Conservation (phyloP, 2,888 invertebrate genomes). For the Drosophila lutescens region DNA sequence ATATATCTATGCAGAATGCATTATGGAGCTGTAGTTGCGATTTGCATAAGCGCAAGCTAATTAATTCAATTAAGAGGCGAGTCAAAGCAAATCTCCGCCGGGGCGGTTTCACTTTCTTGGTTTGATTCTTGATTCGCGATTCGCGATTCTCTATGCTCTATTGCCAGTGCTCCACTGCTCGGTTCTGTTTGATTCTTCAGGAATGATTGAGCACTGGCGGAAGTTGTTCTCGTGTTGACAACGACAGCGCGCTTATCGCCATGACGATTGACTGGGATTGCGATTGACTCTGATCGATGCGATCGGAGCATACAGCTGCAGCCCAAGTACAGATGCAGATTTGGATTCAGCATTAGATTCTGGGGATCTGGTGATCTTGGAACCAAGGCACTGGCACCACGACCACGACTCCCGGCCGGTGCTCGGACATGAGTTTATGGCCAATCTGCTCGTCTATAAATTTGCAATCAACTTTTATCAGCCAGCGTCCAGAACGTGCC, state of each 20-base stretch:
- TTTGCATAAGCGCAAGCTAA: slow-evolving; percentile 69
- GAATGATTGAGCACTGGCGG: slow-evolving; percentile 75
- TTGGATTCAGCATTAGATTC: slow-evolving; percentile 33
- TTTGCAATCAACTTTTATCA: slow-evolving; percentile 80
- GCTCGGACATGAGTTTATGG: slow-evolving; percentile 67
- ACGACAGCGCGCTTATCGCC: slow-evolving; percentile 65
- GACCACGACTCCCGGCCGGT: slow-evolving; percentile 24
- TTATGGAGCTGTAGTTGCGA: slow-evolving; percentile 27
- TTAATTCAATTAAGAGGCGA: slow-evolving; percentile 72
- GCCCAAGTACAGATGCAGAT: slow-evolving; percentile 39
- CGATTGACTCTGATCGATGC: slow-evolving; percentile 49
- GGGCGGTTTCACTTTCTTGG: slow-evolving; percentile 50
- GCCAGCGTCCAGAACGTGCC: slow-evolving; percentile 71
- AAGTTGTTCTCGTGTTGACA: slow-evolving; percentile 74
- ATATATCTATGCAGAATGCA: slow-evolving; percentile 45
- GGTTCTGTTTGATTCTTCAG: neutral
- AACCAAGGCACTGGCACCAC: neutral
- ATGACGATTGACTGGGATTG: slow-evolving; percentile 45
- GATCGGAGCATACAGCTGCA: slow-evolving; percentile 25
- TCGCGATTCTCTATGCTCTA: neutral
- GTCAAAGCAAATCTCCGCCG: slow-evolving; percentile 41
- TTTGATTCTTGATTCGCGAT: neutral
- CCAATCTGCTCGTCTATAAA: slow-evolving; percentile 75
- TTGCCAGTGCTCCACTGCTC: slow-evolving; percentile 2
- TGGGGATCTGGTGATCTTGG: neutral